Evolutionary conservation across 2,797 vertebrate species (phyloP).

Genomic region (Premnoplex brunnescens): DNA sequence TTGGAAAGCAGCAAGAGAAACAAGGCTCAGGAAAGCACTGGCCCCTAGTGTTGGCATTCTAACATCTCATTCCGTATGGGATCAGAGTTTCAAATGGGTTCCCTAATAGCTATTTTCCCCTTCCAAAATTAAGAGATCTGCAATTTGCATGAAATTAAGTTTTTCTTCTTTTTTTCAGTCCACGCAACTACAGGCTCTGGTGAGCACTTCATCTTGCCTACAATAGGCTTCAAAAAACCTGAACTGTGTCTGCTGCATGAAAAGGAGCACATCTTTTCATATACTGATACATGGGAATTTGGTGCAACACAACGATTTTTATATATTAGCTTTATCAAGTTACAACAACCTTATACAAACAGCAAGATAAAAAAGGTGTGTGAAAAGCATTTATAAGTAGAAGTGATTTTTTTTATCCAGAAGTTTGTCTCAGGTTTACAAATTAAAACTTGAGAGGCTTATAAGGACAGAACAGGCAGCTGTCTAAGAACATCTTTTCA

Average conservation of each 20-base stretch:
- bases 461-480: background rate
- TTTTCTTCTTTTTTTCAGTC: background rate
- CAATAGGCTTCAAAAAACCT: background rate
- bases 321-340: background rate
- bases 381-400: background rate
- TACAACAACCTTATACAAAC: background rate
- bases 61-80: background rate
- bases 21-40: background rate
- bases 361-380: background rate
- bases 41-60: background rate
- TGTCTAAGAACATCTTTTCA: background rate
- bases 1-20: background rate
- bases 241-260: background rate
- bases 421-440: background rate
- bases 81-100: fast-evolving
- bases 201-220: background rate
- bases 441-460: background rate
- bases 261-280: background rate
- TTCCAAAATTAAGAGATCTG: background rate
- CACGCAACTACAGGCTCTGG: fast-evolving
- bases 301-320: fast-evolving
- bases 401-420: fast-evolving
- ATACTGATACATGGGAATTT: background rate
- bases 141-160: background rate
- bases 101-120: background rate